Evolutionary conservation across 2,797 vertebrate genomes (phyloP).

Genomic region (Gorsachius magnificus): DNA sequence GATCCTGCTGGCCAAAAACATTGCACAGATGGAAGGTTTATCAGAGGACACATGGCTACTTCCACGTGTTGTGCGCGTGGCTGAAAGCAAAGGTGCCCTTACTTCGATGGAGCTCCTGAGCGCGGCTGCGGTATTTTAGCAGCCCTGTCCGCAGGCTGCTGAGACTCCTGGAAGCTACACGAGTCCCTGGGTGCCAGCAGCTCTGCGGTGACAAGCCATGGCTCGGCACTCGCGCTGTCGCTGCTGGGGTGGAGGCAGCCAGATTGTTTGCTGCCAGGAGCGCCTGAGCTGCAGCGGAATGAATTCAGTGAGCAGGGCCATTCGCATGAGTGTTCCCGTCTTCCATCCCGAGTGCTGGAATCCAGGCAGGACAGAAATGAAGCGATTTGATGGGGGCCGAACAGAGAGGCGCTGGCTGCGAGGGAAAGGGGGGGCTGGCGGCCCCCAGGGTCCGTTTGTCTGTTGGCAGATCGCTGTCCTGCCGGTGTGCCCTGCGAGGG

Average conservation of each 20-base stretch:
- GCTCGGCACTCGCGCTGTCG: neutral
- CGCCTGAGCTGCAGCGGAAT: neutral
- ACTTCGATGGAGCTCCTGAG: neutral
- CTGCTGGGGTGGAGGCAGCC: neutral
- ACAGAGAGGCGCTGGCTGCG: neutral
- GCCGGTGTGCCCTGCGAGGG: neutral
- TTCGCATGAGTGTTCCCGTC: neutral
- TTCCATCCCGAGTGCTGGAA: neutral
- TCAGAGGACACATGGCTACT: neutral
- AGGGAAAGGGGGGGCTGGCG: neutral
- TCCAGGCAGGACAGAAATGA: neutral
- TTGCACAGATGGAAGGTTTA: neutral
- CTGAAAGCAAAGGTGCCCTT: neutral
- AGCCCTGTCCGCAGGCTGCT: neutral
- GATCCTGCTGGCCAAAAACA: slow-evolving; percentile 41
- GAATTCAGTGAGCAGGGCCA: neutral
- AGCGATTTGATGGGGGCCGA: neutral
- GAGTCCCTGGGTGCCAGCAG: neutral
- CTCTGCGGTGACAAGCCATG: neutral
- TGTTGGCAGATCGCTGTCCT: neutral
- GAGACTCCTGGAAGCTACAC: neutral
- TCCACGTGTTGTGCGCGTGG: neutral
- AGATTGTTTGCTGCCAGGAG: neutral
- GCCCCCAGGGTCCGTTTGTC: neutral
- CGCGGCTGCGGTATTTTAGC: neutral